Percentiles rank a stretch among this genome's conserved stretches.
These are phyloP conservation scores for Phortica okadai DNA, from an alignment of 2,888 invertebrate genomes.

Conservation along the genomic window DNA sequence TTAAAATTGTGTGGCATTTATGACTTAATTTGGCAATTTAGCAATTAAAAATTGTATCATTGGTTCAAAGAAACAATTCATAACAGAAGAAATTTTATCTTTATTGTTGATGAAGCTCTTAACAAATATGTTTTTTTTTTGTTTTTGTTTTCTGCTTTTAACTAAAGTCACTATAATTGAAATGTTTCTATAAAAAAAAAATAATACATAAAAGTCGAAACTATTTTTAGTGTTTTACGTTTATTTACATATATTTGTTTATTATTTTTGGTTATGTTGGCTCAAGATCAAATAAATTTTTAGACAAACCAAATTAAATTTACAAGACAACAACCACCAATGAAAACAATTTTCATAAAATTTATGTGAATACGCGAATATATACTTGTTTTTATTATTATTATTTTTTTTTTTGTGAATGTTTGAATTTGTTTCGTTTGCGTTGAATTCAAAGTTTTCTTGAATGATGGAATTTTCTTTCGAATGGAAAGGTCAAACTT, in stretches of 20 bases:
- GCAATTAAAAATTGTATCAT: neutral
- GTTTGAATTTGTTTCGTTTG: too few species aligned
- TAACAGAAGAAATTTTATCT: too few species aligned
- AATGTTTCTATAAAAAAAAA: too few species aligned
- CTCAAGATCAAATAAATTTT: conserved; percentile 44
- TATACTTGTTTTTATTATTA: neutral
- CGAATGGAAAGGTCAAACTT: too few species aligned
- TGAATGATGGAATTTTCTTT: too few species aligned
- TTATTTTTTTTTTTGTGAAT: conserved; percentile 1
- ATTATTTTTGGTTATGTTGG: conserved; percentile 14
- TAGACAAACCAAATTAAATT: conserved; percentile 22
- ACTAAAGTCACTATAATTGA: too few species aligned
- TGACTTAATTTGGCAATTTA: conserved; percentile 22
- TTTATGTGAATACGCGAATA: conserved; percentile 1
- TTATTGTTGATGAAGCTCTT: neutral
- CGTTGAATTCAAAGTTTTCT: too few species aligned
- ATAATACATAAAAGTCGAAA: neutral
- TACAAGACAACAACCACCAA: conserved; percentile 35
- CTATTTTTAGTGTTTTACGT: conserved; percentile 21
- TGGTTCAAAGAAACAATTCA: too few species aligned
- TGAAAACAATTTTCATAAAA: conserved; percentile 17
- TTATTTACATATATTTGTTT: conserved; percentile 4
- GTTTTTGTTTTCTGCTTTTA: neutral
- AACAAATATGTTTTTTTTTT: neutral
- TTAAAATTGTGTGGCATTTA: conserved; percentile 27